A percentile compares a stretch with the other conserved stretches of the same genome.
Conservation (phyloP, 2,113 vertebrate species). For the Pituophis catenifer region DNA sequence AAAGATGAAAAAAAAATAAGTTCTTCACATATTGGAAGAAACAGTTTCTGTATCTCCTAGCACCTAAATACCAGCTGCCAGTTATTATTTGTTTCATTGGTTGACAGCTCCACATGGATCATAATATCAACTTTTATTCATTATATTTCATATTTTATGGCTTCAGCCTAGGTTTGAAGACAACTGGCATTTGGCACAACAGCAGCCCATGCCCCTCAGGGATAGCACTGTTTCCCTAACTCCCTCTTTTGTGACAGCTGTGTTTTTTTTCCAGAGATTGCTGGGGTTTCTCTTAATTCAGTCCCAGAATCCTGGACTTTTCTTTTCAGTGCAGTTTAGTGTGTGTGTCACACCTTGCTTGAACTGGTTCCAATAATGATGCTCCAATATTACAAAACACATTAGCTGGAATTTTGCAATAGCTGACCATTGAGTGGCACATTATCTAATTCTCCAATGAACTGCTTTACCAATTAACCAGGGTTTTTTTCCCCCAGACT, state of each 20-base stretch:
- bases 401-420: neutral
- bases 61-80: conserved; percentile 69
- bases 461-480: conserved; percentile 6
- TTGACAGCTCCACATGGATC: conserved; percentile 65
- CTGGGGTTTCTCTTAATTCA: conserved; percentile 43
- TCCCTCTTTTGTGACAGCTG: conserved; percentile 56
- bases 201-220: conserved; percentile 65
- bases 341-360: neutral
- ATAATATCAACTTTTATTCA: conserved; percentile 65
- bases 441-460: neutral
- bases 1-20: neutral
- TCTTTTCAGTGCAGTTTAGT: conserved; percentile 25
- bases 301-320: conserved; percentile 41
- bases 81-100: conserved; percentile 70
- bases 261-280: conserved; percentile 54
- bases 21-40: conserved; percentile 18
- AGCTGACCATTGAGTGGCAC: neutral
- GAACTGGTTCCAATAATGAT: neutral
- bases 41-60: conserved; percentile 50
- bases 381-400: neutral
- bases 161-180: conserved; percentile 63
- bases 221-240: conserved; percentile 47
- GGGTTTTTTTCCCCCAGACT: neutral
- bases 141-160: conserved; percentile 72
- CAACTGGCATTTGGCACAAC: conserved; percentile 66